phyloP scores from a whole-genome alignment of 2,888 invertebrate species.

The Tachina lurida region DNA sequence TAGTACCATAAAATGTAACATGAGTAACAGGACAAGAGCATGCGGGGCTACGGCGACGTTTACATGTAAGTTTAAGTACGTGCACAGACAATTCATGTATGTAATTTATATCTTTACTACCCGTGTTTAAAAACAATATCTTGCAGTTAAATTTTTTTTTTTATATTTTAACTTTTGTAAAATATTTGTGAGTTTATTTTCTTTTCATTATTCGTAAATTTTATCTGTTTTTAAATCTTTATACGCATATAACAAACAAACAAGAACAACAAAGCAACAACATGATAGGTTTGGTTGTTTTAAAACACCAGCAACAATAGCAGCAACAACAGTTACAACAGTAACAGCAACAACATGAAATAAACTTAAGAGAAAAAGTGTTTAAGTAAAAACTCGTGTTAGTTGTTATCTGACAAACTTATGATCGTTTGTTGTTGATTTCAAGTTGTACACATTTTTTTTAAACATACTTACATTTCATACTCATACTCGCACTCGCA shows the following conservation, averaged over 20 bases:
- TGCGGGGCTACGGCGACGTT: not conserved
- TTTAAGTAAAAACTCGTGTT: constrained; percentile 80
- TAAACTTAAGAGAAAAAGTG: constrained; percentile 71
- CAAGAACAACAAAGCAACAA: constrained; percentile 57
- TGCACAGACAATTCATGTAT: constrained; percentile 66
- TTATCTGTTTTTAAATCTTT: constrained; percentile 67
- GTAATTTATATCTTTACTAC: constrained; percentile 72
- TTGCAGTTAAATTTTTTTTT: constrained; percentile 46
- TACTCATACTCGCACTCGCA: constrained; percentile 31
- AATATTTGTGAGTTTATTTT: constrained; percentile 49
- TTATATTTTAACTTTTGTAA: constrained; percentile 40
- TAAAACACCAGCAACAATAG: constrained; percentile 31
- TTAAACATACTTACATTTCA: constrained; percentile 48
- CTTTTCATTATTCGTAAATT: constrained; percentile 38
- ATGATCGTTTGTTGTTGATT: constrained; percentile 77
- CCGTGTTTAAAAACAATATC: constrained; percentile 69
- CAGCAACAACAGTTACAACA: constrained; percentile 30
- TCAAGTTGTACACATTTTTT: constrained; percentile 62
- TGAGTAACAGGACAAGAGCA: constrained; percentile 45
- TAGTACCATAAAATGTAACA: constrained; percentile 60
- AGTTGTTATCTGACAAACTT: constrained; percentile 79
- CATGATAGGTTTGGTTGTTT: constrained; percentile 52
- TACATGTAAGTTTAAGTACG: constrained; percentile 69
- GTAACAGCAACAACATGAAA: constrained; percentile 21
- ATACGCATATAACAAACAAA: constrained; percentile 63